Evolutionary conservation across 1,140 invertebrate species (phyloP).

Genomic region (Diabrotica virgifera): DNA sequence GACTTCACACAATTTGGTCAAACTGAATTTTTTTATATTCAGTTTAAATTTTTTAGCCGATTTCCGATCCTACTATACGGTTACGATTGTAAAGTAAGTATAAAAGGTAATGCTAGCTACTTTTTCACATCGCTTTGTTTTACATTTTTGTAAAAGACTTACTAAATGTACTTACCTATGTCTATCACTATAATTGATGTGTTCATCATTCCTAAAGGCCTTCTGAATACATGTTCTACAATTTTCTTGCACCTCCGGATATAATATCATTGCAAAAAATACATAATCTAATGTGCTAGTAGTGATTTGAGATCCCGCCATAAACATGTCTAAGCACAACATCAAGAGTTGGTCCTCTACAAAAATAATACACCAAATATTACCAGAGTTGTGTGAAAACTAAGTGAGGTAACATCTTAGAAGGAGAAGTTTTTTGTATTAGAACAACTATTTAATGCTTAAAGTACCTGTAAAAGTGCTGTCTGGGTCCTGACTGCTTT

Average conservation of each 20-base stretch:
- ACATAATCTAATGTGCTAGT: constrained; percentile 61
- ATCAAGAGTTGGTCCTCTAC: constrained; percentile 62
- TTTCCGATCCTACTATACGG: too few species aligned
- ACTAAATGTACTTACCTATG: constrained; percentile 53
- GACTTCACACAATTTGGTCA: too few species aligned
- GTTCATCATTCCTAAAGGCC: constrained; percentile 57
- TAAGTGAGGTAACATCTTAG: too few species aligned
- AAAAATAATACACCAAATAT: constrained; percentile 4
- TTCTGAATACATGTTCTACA: constrained; percentile 67
- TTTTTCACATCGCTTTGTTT: too few species aligned
- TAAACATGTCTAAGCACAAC: constrained; percentile 65
- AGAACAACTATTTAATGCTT: constrained; percentile 10
- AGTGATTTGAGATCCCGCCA: constrained; percentile 69
- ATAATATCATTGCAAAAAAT: constrained; percentile 60
- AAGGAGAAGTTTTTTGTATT: too few species aligned
- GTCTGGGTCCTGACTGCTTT: constrained; percentile 42
- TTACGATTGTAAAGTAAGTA: too few species aligned
- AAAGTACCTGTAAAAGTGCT: constrained; percentile 33
- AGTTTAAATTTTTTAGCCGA: too few species aligned
- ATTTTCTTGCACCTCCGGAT: constrained; percentile 62
- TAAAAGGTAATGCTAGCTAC: too few species aligned
- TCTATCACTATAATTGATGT: constrained; percentile 59
- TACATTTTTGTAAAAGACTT: too few species aligned
- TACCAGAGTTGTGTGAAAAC: too few species aligned
- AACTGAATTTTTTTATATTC: too few species aligned